phyloP scores from a whole-genome alignment of 2,888 invertebrate species.

The Nymphalis c-album region DNA sequence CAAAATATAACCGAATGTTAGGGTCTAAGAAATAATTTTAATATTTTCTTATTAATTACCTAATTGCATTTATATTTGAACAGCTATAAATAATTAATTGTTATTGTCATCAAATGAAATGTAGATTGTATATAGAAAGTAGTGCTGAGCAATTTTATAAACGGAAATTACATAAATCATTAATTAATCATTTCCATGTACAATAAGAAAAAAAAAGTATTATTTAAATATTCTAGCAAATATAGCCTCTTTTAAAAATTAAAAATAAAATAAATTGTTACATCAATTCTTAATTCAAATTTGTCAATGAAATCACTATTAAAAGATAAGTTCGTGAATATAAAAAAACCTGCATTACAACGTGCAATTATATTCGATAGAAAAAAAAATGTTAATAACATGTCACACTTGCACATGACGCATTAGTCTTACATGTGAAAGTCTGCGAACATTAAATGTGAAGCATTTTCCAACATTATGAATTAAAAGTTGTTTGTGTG shows the following conservation, averaged over 20 bases:
- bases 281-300: too few relatives aligned
- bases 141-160: background rate
- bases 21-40: too few relatives aligned
- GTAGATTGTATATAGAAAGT: background rate
- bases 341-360: constrained; percentile 23
- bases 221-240: too few relatives aligned
- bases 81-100: too few relatives aligned
- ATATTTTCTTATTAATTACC: too few relatives aligned
- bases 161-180: background rate
- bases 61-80: too few relatives aligned
- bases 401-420: constrained; percentile 24
- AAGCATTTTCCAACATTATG: constrained; percentile 31
- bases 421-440: constrained; percentile 29
- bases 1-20: background rate
- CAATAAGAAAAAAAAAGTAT: background rate
- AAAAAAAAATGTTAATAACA: constrained; percentile 24
- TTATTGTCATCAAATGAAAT: background rate
- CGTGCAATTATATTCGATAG: constrained; percentile 21
- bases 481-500: constrained; percentile 31
- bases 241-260: too few relatives aligned
- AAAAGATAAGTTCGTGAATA: background rate
- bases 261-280: too few relatives aligned
- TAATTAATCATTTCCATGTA: constrained; percentile 4
- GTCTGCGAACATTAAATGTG: constrained; percentile 25
- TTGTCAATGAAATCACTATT: too few relatives aligned